Evolutionary conservation across 2,888 invertebrate species (phyloP).

Genomic region (Apantesis nais): DNA sequence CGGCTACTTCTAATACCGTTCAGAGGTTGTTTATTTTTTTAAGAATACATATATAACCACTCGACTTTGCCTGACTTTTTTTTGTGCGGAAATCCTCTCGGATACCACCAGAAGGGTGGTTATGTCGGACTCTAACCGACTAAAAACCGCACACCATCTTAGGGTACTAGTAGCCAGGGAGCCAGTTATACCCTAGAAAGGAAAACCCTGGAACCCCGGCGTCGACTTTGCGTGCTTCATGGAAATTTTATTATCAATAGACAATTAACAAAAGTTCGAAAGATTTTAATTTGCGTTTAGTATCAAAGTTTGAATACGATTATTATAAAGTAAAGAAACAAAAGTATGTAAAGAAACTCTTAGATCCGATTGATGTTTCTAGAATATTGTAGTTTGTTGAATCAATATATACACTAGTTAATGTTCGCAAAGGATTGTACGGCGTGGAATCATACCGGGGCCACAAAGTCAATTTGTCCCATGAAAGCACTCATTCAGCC

Average conservation of each 20-base stretch:
- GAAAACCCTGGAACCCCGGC: too few relatives aligned
- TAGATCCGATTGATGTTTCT: background rate
- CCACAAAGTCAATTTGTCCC: slow-evolving; percentile 29
- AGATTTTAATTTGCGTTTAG: background rate
- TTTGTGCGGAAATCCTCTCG: too few relatives aligned
- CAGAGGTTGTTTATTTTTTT: too few relatives aligned
- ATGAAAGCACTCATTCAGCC: slow-evolving; percentile 33
- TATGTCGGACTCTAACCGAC: too few relatives aligned
- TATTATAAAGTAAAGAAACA: too few relatives aligned
- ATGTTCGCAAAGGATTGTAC: slow-evolving; percentile 16
- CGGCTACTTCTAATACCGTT: too few relatives aligned
- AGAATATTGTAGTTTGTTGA: background rate
- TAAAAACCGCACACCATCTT: too few relatives aligned
- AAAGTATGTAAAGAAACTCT: background rate
- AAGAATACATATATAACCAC: background rate
- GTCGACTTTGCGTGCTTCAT: background rate
- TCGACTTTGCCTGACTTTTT: too few relatives aligned
- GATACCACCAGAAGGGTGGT: too few relatives aligned
- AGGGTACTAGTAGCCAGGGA: too few relatives aligned
- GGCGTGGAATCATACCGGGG: slow-evolving; percentile 31
- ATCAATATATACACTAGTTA: slow-evolving; percentile 15
- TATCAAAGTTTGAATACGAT: background rate
- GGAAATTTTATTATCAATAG: background rate
- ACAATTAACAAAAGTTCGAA: background rate
- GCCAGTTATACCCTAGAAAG: too few relatives aligned